phyloP scores from a whole-genome alignment of 2,797 vertebrate species.

The Pangasius sanitwongsei region DNA sequence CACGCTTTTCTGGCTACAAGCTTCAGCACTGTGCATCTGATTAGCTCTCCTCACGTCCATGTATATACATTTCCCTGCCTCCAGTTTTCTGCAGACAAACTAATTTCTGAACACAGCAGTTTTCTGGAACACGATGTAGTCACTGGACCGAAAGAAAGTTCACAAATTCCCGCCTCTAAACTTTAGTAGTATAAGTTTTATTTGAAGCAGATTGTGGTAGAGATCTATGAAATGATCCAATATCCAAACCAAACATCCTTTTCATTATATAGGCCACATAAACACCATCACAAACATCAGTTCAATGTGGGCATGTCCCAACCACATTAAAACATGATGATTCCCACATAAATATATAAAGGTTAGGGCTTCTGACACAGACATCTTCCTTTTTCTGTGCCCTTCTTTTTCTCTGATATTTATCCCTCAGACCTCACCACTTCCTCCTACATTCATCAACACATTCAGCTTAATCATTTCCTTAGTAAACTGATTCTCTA shows the following conservation, averaged over 20 bases:
- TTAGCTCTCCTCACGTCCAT: too few species aligned
- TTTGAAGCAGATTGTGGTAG: background rate
- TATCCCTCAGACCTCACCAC: slow-evolving; percentile 5
- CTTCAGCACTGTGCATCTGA: background rate
- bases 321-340: slow-evolving; percentile 6
- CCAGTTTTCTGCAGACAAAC: background rate
- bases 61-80: background rate
- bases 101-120: background rate
- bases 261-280: slow-evolving; percentile 2
- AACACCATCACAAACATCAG: background rate
- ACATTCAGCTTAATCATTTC: background rate
- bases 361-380: background rate
- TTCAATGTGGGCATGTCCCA: background rate
- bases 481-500: background rate
- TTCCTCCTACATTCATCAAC: slow-evolving; percentile 20
- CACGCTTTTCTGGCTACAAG: background rate
- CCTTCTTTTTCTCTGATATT: slow-evolving; percentile 21
- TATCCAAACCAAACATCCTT: background rate
- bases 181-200: background rate
- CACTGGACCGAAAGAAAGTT: background rate
- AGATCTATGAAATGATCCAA: background rate
- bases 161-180: background rate
- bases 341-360: background rate
- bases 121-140: background rate
- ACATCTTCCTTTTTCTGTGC: background rate